Base-by-base conservation (phyloP, 1,140 invertebrate genomes). In the Dendrolimus punctatus region DNA sequence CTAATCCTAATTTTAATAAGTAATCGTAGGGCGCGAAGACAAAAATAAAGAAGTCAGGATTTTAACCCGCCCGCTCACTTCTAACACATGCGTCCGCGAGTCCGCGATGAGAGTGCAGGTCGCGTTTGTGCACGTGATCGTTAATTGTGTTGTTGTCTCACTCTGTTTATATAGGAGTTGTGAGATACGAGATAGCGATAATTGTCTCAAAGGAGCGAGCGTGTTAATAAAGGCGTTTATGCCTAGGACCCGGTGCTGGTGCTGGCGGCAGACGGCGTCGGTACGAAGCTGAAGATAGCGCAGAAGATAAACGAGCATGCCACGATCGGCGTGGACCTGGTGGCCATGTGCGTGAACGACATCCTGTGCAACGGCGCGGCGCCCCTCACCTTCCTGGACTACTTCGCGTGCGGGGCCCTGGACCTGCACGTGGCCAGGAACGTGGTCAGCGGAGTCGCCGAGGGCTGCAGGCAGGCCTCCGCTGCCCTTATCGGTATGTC, bases 331-430 rank as follows among this genome's bases (percentile, higher is more conserved):
- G 93, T 97, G 62, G 98, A 99, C 88, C 89, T 99, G 51, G 98
- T 99, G 4, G 98, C 98, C n/a, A 99, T 99, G 98, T 99, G 97
- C 80, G 97, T 98, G 5, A 99, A 99, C 87, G 98, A 99, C 85
- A 93, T 99, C 46, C 86, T 99, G 9, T 96, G 95, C 42, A 96
- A 98, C 71, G 97, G 97, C 8, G 98, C 97, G 0, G 93, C 96
- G 65, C 97, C 98, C 0, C 80, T 98, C 2, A 98, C 96, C 59
- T 99, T 99, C 82, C 88, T 99, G 2, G 97, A 99, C 85, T 99
- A 99, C 85, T 99, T 96, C 87, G 96, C 97, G 2, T 96, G 94
- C 73, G 95, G 96, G 6, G 87, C 91, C 55, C 88, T 99, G 45
- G 88, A 97, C 63, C 90, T 95, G 3, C 74, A 89, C 5, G 80